These are phyloP conservation scores for Rhimphoctona megacephalus DNA, from an alignment of 2,888 invertebrate species.

Conservation along the genomic window DNA sequence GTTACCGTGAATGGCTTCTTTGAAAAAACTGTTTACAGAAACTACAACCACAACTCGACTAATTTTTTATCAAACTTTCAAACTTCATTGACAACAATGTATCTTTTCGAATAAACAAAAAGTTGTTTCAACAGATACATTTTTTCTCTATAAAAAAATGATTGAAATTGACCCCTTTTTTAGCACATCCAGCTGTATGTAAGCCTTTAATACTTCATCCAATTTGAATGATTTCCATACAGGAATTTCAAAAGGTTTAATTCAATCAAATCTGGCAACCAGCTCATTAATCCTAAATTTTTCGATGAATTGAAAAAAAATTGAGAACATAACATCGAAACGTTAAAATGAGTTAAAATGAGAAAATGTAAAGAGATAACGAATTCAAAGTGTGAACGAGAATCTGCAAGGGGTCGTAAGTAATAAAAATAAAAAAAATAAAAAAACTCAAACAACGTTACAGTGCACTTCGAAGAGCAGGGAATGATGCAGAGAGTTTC, in stretches of 20 bases:
- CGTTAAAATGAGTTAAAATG: neutral
- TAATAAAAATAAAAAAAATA: neutral
- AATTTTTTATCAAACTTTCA: too few relatives aligned
- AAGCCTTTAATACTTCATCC: neutral
- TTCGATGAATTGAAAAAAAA: too few relatives aligned
- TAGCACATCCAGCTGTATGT: too few relatives aligned
- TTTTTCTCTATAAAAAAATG: too few relatives aligned
- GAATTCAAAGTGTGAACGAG: neutral
- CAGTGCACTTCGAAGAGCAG: neutral
- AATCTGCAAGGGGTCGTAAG: neutral
- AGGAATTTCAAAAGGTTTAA: neutral
- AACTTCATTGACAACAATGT: too few relatives aligned
- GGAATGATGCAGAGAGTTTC: neutral
- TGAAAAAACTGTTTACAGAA: too few relatives aligned
- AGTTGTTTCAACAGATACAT: too few relatives aligned
- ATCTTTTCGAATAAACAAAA: too few relatives aligned
- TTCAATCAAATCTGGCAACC: neutral
- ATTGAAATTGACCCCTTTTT: too few relatives aligned
- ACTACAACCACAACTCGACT: too few relatives aligned
- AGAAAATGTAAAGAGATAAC: neutral
- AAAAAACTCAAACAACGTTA: slow-evolving; percentile 26
- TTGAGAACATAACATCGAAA: neutral
- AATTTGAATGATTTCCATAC: neutral
- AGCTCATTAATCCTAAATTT: too few relatives aligned
- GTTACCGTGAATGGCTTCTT: too few relatives aligned